Evolutionary conservation across 2,113 vertebrate genomes (phyloP).

Genomic region (Trogon melanurus): DNA sequence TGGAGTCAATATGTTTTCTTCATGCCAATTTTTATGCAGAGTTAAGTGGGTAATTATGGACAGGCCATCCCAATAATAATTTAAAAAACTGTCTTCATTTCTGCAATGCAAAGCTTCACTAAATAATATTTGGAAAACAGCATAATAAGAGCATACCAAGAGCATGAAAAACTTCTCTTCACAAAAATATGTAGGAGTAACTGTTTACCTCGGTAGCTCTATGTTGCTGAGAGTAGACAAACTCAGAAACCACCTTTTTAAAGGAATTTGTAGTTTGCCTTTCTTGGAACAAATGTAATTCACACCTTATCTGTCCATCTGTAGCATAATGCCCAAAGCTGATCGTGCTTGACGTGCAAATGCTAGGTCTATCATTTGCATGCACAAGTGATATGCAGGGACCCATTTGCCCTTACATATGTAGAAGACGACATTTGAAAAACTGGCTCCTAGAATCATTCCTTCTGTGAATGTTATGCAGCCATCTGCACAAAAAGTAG

Average conservation of each 20-base stretch:
- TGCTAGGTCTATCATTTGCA: slow-evolving; percentile 45
- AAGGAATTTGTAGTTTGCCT: background rate
- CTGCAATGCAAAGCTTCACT: background rate
- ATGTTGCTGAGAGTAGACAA: background rate
- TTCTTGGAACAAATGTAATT: slow-evolving; percentile 15
- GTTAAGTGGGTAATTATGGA: background rate
- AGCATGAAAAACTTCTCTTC: background rate
- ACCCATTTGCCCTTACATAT: slow-evolving; percentile 56
- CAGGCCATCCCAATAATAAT: background rate
- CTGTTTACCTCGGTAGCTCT: background rate
- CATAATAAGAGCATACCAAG: background rate
- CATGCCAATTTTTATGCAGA: background rate
- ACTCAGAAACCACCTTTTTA: background rate
- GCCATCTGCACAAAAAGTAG: slow-evolving; percentile 64
- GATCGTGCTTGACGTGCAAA: slow-evolving; percentile 40
- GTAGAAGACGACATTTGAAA: slow-evolving; percentile 66
- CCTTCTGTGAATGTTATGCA: slow-evolving; percentile 62
- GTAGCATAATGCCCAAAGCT: slow-evolving; percentile 26
- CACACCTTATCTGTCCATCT: slow-evolving; percentile 43
- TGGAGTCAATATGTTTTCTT: background rate
- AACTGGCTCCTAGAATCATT: slow-evolving; percentile 45
- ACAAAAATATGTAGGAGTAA: background rate
- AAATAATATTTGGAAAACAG: background rate
- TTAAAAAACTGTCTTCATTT: background rate
- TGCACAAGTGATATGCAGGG: slow-evolving; percentile 31